phyloP scores from a whole-genome alignment of 2,888 invertebrate species.

The Aromia moschata region DNA sequence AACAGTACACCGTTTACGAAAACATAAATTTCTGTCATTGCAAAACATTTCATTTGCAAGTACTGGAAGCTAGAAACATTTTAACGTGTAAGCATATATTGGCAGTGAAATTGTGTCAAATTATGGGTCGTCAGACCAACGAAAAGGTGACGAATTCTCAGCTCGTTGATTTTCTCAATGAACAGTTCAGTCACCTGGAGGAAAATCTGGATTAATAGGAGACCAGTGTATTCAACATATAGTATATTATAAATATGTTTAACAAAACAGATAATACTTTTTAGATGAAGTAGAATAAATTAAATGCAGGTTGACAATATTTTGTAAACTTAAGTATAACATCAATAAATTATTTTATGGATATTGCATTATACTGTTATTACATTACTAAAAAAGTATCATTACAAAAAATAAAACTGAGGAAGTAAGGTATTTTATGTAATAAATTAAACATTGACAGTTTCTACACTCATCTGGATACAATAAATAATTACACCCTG shows the following conservation, averaged over 20 bases:
- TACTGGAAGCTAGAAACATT: conserved; percentile 65
- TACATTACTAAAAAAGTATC: not conserved
- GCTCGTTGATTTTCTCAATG: conserved; percentile 59
- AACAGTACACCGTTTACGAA: conserved; percentile 71
- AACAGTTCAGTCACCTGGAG: conserved; percentile 45
- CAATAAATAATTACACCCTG: conserved; percentile 10
- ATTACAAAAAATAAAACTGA: not conserved
- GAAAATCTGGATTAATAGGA: conserved; percentile 20
- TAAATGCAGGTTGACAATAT: conserved; percentile 8
- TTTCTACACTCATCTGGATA: not conserved
- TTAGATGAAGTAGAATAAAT: conserved; percentile 3
- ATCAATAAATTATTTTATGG: conserved; percentile 5
- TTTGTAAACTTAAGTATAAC: not conserved
- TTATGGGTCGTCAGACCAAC: conserved; percentile 59
- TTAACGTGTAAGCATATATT: conserved; percentile 76
- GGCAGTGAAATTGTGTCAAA: conserved; percentile 69
- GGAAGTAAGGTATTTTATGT: not conserved
- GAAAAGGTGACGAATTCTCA: conserved; percentile 66
- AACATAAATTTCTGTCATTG: conserved; percentile 76
- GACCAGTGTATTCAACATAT: conserved; percentile 8
- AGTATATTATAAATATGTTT: conserved; percentile 18
- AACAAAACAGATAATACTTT: conserved; percentile 24
- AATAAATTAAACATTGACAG: not conserved
- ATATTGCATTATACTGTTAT: not conserved
- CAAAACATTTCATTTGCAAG: conserved; percentile 67